These are phyloP conservation scores for Myathropa florea DNA, from an alignment of 2,888 invertebrate genomes.

Conservation along the genomic window DNA sequence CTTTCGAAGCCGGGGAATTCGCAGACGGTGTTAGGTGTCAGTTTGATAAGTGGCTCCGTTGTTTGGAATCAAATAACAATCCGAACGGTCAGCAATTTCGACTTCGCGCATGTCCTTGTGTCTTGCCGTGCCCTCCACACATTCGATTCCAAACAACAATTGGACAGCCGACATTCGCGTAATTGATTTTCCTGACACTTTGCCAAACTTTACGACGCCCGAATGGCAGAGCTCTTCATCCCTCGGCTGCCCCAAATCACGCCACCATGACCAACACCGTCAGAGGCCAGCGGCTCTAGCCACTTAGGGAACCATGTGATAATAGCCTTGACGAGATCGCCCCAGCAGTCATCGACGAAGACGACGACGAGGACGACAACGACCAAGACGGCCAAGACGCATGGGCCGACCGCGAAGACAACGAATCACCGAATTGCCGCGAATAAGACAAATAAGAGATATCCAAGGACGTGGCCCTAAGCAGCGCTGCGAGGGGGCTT, in stretches of 20 bases:
- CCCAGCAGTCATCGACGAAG: constrained; percentile 22
- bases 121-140: constrained; percentile 18
- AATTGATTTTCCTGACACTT: constrained; percentile 71
- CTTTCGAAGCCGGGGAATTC: constrained; percentile 43
- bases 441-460: constrained; percentile 65
- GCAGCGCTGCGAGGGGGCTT: neutral
- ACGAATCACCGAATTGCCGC: constrained; percentile 68
- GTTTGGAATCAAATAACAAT: constrained; percentile 69
- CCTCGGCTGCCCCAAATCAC: too few species aligned
- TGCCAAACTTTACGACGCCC: constrained; percentile 70
- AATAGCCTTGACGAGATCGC: constrained; percentile 54
- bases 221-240: neutral
- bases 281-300: constrained; percentile 10
- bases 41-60: constrained; percentile 69
- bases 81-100: constrained; percentile 65
- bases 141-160: constrained; percentile 49
- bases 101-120: constrained; percentile 27
- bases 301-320: constrained; percentile 60
- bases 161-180: constrained; percentile 70
- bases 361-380: constrained; percentile 2
- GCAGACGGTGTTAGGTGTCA: constrained; percentile 71
- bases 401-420: neutral
- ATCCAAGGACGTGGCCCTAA: constrained; percentile 42
- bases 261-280: too few species aligned
- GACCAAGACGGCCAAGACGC: constrained; percentile 6